Base-by-base conservation (phyloP, 2,113 vertebrate genomes). In the Dasypus novemcinctus region DNA sequence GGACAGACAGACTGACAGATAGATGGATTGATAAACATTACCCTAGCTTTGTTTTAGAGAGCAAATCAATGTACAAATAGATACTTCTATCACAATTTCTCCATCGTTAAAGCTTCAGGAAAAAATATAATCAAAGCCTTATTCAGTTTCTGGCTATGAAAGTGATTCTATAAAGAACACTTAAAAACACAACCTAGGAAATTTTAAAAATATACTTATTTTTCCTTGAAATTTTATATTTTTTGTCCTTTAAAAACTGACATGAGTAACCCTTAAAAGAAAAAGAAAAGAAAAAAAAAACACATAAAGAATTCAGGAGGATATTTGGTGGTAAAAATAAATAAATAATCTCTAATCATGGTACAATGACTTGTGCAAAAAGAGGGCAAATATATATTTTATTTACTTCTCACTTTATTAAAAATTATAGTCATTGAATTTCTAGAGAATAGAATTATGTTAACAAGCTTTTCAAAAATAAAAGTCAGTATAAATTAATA, bases 391-490 rank as follows among this genome's bases (percentile, higher is more conserved):
- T 18, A 36, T 23, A 2, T 36, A 79, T 64, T 94, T 91, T 78
- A 93, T 54, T 84, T 72, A 66, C 10, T 90, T 82, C 36, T 52
- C 20, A 71, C 4, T 76, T 38, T 57, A 85, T 49, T 94, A 7
- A 92, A 91, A 91, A 87, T 90, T 86, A 49, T 13, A 87, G 1
- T 54, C 83, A 90, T 9, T 95, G 43, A 80, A 87, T 72, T 93
- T 63, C 46, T 93, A 80, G 20, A 71, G 33, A 93, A 79, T 46
- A 3, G 74, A 91, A 81, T 3, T 38, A 86, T 69, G 27, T 36
- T 90, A 92, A 78, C 84, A 76, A 80, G 1, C 72, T 74, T 72
- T 94, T 90, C 49, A 57, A 64, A 94, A 85, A 83, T 78, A 81
- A 96, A 94, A 95, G 41, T 20, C 0, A 21, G 18, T 31, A 81